These are phyloP conservation scores for Odiellus spinosus DNA, from an alignment of 2,888 invertebrate species.

Conservation along the genomic window DNA sequence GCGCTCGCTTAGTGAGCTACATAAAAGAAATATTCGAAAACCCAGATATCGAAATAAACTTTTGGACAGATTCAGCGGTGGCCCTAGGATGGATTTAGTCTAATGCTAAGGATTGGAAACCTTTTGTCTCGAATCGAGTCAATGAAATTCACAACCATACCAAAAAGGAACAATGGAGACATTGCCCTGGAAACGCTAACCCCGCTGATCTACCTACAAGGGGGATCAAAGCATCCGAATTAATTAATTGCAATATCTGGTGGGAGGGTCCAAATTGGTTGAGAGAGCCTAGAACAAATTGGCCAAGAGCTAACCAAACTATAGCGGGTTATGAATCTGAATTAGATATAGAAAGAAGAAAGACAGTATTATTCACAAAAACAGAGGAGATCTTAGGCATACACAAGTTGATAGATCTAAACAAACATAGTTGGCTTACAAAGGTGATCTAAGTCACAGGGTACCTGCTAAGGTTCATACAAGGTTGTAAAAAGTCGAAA, in stretches of 20 bases:
- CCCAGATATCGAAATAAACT: not conserved
- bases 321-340: not conserved
- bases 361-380: no score
- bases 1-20: conserved; percentile 1
- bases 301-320: not conserved
- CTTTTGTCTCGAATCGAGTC: conserved; percentile 21
- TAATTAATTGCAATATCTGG: conserved; percentile 15
- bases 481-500: no score
- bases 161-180: conserved; percentile 15
- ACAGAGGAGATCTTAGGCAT: no score
- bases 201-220: conserved; percentile 23
- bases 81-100: conserved; percentile 19
- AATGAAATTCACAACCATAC: conserved; percentile 16
- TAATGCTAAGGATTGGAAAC: conserved; percentile 13
- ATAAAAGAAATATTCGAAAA: not conserved
- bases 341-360: no score
- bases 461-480: no score
- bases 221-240: conserved; percentile 15
- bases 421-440: no score
- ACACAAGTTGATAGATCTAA: no score
- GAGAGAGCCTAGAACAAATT: not conserved
- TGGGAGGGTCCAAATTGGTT: conserved; percentile 22
- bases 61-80: conserved; percentile 19
- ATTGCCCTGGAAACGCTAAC: conserved; percentile 20
- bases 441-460: no score